Base-by-base conservation (phyloP, 2,113 vertebrate species). In the Falco punctatus region DNA sequence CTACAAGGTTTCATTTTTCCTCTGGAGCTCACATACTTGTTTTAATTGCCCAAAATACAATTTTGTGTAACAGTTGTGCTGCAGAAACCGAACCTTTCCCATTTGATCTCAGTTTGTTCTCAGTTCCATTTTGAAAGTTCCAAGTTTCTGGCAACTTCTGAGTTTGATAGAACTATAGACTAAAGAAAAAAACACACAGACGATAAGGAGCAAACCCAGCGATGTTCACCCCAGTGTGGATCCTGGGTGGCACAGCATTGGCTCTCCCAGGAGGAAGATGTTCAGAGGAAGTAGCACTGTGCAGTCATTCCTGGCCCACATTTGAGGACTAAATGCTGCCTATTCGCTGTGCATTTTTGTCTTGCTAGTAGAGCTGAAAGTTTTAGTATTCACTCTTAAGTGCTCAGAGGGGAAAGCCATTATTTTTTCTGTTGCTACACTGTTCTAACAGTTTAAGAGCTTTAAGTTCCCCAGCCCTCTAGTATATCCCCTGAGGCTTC, bases 241-340 rank as follows among this genome's bases (percentile, higher is more conserved):
- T 28, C 6, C 8, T 33, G 62, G 6, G 40, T 59, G 3, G 9
- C 72, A 61, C 15, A 7, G n/a, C 2, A 1, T 59, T 0, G 0
- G 17, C 21, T 88, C 52, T 82, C 9, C n/a, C n/a, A 15, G 18
- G 57, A 51, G 40, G 16, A 22, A 49, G 55, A 11, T 13, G 0
- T 67, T 32, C 7, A 15, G 51, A 28, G 35, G 38, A 15, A 48
- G 24, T 10, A 44, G 21, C 24, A 28, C 73, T 81, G 40, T 59
- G 32, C 70, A 0, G 0, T 66, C 67, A 49, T 33, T 79, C 44
- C 33, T 90, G 58, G 40, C 30, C 52, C 2, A 0, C 5, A 1
- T 54, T 64, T 84, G 77, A 67, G 32, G 9, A 67, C 38, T 67
- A 59, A 89, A 51, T 24, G 44, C 65, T 87, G 61, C 33, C 55